These are phyloP conservation scores for Criorhina ranunculi DNA, from an alignment of 2,888 invertebrate genomes.

Conservation along the genomic window DNA sequence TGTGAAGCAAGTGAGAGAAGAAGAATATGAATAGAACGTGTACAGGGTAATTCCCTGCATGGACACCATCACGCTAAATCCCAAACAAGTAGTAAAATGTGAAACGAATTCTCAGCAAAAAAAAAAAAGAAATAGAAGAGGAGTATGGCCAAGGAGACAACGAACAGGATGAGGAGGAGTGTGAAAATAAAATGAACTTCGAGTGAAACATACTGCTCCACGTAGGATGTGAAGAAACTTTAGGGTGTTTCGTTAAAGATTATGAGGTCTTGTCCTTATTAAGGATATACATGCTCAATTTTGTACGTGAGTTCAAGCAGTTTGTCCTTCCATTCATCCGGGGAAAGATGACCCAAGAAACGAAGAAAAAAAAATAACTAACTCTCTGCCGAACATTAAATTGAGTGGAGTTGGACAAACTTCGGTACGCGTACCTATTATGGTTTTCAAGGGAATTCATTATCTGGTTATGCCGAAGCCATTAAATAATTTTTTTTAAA, in stretches of 20 bases:
- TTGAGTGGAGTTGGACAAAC: slow-evolving; percentile 7
- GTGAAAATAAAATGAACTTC: slow-evolving; percentile 57
- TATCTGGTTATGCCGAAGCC: background rate
- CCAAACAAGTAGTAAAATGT: slow-evolving; percentile 54
- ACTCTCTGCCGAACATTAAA: slow-evolving; percentile 20
- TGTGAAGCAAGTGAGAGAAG: background rate
- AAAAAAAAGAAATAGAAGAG: slow-evolving; percentile 2
- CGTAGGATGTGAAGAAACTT: slow-evolving; percentile 48
- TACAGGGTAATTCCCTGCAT: slow-evolving; percentile 28
- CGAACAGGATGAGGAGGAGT: slow-evolving; percentile 22
- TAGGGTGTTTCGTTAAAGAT: slow-evolving; percentile 51
- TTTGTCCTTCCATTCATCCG: slow-evolving; percentile 7
- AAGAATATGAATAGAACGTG: slow-evolving; percentile 29
- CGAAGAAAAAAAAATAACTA: background rate
- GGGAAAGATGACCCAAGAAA: background rate
- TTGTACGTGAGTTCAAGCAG: slow-evolving; percentile 41
- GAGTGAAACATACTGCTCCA: slow-evolving; percentile 15
- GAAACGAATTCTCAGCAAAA: slow-evolving; percentile 21
- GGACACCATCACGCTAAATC: slow-evolving; percentile 42
- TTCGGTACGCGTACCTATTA: background rate
- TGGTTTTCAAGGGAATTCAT: slow-evolving; percentile 1
- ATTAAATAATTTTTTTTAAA: background rate
- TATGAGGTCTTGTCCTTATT: slow-evolving; percentile 63
- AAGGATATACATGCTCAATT: slow-evolving; percentile 49
- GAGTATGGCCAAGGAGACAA: background rate